Evolutionary conservation across 2,797 vertebrate species (phyloP).

Genomic region (Tokudaia muenninki): DNA sequence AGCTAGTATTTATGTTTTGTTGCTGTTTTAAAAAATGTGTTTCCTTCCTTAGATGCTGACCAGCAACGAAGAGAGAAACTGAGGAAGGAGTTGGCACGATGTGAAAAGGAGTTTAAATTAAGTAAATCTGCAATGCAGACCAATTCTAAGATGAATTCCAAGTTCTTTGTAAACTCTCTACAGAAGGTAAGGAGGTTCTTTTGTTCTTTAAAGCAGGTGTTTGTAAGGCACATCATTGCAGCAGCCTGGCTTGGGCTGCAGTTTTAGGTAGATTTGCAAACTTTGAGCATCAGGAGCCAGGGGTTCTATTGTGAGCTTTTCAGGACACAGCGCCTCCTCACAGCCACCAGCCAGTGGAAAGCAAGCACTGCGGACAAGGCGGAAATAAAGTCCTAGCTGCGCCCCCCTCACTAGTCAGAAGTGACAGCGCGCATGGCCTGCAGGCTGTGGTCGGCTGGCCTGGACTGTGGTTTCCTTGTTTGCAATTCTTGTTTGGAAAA

Average conservation of each 20-base stretch:
- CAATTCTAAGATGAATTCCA: slow-evolving; percentile 85
- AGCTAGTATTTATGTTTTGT: slow-evolving; percentile 44
- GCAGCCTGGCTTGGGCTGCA: background rate
- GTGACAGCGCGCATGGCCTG: background rate
- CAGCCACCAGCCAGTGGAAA: background rate
- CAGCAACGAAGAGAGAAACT: slow-evolving; percentile 91
- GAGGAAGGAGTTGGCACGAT: slow-evolving; percentile 88
- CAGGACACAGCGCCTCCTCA: background rate
- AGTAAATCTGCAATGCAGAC: slow-evolving; percentile 86
- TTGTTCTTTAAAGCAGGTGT: slow-evolving; percentile 57
- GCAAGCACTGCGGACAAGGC: background rate
- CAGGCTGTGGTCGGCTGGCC: background rate
- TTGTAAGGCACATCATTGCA: background rate
- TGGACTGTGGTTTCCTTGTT: background rate
- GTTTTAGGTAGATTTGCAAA: background rate
- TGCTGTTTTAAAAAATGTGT: slow-evolving; percentile 68
- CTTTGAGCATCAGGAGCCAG: background rate
- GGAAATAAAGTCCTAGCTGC: background rate
- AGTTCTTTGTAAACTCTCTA: slow-evolving; percentile 81
- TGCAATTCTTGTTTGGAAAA: background rate
- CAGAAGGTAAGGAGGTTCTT: slow-evolving; percentile 88
- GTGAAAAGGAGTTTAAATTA: slow-evolving; percentile 86
- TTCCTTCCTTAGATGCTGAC: slow-evolving; percentile 92
- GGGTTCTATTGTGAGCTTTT: background rate
- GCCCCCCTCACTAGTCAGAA: background rate